Conservation (phyloP, 1,140 invertebrate genomes). For the Hormaphis cornu region DNA sequence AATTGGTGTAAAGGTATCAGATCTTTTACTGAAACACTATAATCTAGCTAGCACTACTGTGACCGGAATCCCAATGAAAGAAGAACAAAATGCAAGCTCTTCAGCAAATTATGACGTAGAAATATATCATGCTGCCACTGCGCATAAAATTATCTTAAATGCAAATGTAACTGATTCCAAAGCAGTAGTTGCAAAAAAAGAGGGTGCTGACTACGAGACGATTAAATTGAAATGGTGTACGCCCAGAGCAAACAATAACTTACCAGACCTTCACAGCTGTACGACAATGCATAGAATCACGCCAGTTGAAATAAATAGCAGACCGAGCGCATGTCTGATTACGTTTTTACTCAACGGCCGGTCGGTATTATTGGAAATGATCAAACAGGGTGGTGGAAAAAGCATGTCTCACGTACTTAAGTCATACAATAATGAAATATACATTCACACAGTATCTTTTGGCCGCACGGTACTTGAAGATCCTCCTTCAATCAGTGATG, state of each 20-base stretch:
- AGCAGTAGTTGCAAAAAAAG: conserved; percentile 45
- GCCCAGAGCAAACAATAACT: conserved; percentile 66
- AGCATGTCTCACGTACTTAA: conserved; percentile 86
- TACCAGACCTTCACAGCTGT: conserved; percentile 66
- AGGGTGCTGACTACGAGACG: conserved; percentile 59
- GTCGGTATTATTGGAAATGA: conserved; percentile 91
- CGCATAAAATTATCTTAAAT: conserved; percentile 69
- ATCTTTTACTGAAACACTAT: conserved; percentile 74
- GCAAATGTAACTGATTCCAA: conserved; percentile 42
- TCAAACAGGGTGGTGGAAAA: conserved; percentile 61
- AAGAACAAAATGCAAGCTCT: conserved; percentile 95
- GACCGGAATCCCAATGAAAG: conserved; percentile 98
- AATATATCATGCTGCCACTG: conserved; percentile 76
- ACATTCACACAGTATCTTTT: conserved; percentile 83
- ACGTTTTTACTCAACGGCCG: conserved; percentile 90
- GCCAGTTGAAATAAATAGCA: conserved; percentile 85
- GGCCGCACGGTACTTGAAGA: conserved; percentile 83
- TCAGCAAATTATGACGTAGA: conserved; percentile 98
- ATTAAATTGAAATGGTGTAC: conserved; percentile 94
- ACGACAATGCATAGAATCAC: conserved; percentile 80
- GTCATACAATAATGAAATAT: conserved; percentile 91
- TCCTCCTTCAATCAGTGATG: conserved; percentile 88
- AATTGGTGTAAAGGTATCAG: conserved; percentile 58
- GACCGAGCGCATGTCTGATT: conserved; percentile 90
- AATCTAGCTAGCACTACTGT: conserved; percentile 90